Evolutionary conservation across 2,113 vertebrate species (phyloP).

Genomic region (Coptodon bakossiorum): DNA sequence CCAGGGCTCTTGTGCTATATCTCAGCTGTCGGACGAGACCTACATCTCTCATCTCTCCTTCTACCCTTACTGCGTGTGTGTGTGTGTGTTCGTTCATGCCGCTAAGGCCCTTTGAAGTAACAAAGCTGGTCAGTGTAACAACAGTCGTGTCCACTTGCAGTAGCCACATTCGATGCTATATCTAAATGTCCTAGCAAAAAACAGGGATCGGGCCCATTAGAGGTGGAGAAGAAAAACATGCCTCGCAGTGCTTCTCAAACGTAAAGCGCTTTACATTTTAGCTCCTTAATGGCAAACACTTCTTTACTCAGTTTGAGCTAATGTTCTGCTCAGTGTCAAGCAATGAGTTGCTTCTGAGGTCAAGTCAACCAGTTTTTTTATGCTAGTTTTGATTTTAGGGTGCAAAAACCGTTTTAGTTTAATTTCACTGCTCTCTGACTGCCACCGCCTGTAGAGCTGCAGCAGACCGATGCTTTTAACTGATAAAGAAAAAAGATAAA

Average conservation of each 20-base stretch:
- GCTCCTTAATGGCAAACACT: not conserved
- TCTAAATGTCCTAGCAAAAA: conserved; percentile 26
- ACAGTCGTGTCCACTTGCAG: conserved; percentile 41
- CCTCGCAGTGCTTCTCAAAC: not conserved
- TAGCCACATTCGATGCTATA: conserved; percentile 23
- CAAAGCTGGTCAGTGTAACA: conserved; percentile 68
- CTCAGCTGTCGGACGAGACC: conserved; percentile 59
- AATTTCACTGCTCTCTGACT: not conserved
- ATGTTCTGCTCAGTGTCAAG: not conserved
- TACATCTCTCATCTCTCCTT: conserved; percentile 41
- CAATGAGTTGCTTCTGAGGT: not conserved
- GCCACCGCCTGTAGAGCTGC: not conserved
- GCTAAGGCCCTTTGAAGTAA: conserved; percentile 60
- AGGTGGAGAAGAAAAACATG: not conserved
- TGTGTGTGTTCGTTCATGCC: conserved; percentile 25
- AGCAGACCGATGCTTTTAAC: not conserved
- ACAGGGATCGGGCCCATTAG: not conserved
- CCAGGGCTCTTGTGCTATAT: conserved; percentile 58
- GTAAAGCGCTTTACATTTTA: not conserved
- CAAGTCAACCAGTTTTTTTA: not conserved
- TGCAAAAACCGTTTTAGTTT: not conserved
- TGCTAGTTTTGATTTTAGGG: not conserved
- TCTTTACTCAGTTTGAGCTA: not conserved
- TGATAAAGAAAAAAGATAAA: not conserved
- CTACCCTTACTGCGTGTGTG: not conserved